Evolutionary conservation across 2,113 vertebrate species (phyloP), one percentile per base, ranked within the genome.

Genomic region (Colaptes auratus): DNA sequence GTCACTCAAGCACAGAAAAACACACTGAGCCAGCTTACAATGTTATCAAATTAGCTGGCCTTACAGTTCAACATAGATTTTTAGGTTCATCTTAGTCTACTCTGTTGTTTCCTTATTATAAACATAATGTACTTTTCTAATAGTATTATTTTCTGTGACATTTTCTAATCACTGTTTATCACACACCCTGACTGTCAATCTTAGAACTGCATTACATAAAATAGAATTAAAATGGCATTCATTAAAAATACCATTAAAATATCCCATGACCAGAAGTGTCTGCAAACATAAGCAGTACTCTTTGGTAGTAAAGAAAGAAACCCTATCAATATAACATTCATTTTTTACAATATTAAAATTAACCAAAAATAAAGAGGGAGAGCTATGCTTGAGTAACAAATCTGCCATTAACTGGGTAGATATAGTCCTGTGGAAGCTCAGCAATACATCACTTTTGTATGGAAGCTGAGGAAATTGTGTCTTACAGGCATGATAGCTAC

Each of bases 31-130:
- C n/a, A 61, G 19, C 50, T 95, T 75, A 71, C 44, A 73, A 42
- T 20, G 5, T 94, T 94, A 88, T 75, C 64, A 80, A 78, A 89
- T 93, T 90, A 85, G 64, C 63, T 91, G 76, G 71, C 85, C 56
- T 77, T 64, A 78, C 52, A 75, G 91, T 80, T 92, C 80, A 93
- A 28, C 66, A 93, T 78, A 90, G 85, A 95, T 96, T 95, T 95
- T 94, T 69, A 77, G 53, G 72, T 89, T 92, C 72, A 48, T 92
- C 83, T 90, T 46, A 46, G 53, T 76, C 66, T 90, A 27, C 50
- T 87, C 39, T 9, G 14, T 90, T 9, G 14, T 90, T 95, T 91
- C 84, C 52, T 89, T 75, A 77, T 91, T 89, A 52, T 42, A 77
- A 75, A n/a, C 36, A 25, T 72, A 93, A 91, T 89, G 55, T 16